These are phyloP conservation scores for Gila orcuttii DNA, from an alignment of 2,113 vertebrate genomes.

Conservation along the genomic window DNA sequence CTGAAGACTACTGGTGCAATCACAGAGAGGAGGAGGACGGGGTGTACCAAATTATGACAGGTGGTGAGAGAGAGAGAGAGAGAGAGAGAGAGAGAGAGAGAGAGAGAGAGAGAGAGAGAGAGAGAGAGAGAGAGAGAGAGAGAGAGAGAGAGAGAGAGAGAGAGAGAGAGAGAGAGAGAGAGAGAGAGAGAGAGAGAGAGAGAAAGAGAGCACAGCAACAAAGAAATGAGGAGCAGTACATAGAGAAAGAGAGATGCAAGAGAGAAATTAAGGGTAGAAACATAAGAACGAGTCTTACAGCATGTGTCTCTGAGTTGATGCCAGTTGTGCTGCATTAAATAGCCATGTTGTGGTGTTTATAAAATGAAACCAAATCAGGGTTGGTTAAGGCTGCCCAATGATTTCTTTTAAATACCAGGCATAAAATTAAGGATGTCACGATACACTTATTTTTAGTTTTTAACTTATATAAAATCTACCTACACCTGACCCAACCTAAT, in stretches of 20 bases:
- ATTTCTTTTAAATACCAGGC: not conserved
- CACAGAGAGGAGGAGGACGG: not conserved
- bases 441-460: not conserved
- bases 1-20: conserved; percentile 20
- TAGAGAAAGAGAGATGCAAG: not conserved
- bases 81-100: conserved; percentile 20
- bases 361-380: not conserved
- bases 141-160: conserved; percentile 30
- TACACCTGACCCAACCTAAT: not conserved
- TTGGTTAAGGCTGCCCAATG: not conserved
- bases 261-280: not conserved
- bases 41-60: conserved; percentile 12
- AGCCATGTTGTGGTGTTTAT: conserved; percentile 12
- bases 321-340: conserved; percentile 10
- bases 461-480: not conserved
- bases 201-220: not conserved
- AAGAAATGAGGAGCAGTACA: not conserved
- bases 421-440: not conserved
- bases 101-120: conserved; percentile 30
- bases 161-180: conserved; percentile 32
- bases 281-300: conserved; percentile 6
- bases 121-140: conserved; percentile 32
- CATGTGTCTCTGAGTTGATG: not conserved
- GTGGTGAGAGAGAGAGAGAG: conserved; percentile 34
- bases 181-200: too few relatives aligned